Percentiles rank a stretch among this genome's conserved stretches.
Evolutionary conservation across 2,113 vertebrate genomes (phyloP).

Genomic region (Poeciliopsis prolifica): DNA sequence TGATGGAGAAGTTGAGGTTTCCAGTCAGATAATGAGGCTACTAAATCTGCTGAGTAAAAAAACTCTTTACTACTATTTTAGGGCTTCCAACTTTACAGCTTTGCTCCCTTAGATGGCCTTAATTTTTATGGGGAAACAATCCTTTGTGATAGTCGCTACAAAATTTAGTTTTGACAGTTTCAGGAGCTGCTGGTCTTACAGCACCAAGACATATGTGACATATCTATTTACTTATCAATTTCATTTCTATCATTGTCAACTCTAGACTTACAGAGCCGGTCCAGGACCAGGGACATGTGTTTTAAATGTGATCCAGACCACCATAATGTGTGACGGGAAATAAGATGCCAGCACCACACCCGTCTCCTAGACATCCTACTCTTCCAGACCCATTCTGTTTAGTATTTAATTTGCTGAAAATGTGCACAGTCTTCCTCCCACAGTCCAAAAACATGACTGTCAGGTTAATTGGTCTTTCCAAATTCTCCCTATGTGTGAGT

Average conservation of each 20-base stretch:
- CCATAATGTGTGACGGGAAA: conserved; percentile 79
- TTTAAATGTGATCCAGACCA: conserved; percentile 96
- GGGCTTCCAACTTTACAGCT: not conserved
- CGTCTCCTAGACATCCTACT: conserved; percentile 36
- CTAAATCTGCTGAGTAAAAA: not conserved
- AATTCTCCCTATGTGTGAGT: too few relatives aligned
- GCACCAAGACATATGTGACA: conserved; percentile 12
- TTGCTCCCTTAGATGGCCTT: not conserved
- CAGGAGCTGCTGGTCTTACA: not conserved
- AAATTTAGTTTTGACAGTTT: too few relatives aligned
- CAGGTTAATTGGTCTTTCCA: too few relatives aligned
- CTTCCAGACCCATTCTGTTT: conserved; percentile 17
- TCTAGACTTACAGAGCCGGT: conserved; percentile 50
- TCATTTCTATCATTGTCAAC: conserved; percentile 32
- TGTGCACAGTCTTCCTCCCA: not conserved
- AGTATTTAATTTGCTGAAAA: not conserved
- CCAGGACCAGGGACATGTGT: conserved; percentile 86
- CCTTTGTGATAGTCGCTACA: too few relatives aligned
- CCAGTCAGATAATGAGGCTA: conserved; percentile 29
- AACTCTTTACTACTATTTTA: not conserved
- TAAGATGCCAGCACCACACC: conserved; percentile 54
- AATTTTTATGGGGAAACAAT: too few relatives aligned
- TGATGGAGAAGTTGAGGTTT: conserved; percentile 36
- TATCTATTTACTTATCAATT: conserved; percentile 26
- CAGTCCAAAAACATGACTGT: too few relatives aligned